These are phyloP conservation scores for Grallaria varia DNA, from an alignment of 2,113 vertebrate species.

Conservation along the genomic window DNA sequence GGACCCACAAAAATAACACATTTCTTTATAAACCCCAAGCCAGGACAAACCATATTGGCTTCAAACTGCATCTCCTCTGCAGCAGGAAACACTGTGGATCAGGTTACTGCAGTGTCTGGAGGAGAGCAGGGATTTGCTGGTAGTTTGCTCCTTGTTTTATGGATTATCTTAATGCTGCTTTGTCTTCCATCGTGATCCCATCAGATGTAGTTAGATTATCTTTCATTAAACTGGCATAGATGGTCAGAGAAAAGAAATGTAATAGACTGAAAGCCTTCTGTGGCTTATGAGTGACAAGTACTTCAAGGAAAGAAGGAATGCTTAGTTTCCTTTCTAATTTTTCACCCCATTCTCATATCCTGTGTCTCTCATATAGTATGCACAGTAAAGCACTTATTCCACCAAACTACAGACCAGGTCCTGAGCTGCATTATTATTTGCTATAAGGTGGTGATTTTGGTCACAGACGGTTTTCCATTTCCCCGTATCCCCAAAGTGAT, in stretches of 20 bases:
- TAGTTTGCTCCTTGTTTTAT: constrained; percentile 57
- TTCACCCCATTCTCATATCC: not conserved
- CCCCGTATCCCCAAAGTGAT: not conserved
- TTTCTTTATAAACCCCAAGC: constrained; percentile 25
- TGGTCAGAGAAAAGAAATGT: not conserved
- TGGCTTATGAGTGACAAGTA: not conserved
- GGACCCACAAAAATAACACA: constrained; percentile 15
- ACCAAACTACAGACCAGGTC: not conserved
- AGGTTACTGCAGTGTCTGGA: constrained; percentile 33
- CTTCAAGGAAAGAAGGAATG: not conserved
- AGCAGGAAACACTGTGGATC: constrained; percentile 8
- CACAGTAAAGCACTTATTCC: not conserved
- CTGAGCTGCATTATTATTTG: not conserved
- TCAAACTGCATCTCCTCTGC: constrained; percentile 20
- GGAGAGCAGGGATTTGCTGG: constrained; percentile 59
- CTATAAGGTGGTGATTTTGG: not conserved
- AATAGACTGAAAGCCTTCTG: not conserved
- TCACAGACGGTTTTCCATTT: not conserved
- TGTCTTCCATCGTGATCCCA: not conserved
- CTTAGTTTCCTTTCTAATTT: not conserved
- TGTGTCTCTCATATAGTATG: not conserved
- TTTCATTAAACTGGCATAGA: not conserved
- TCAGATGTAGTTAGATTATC: not conserved
- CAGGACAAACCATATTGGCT: constrained; percentile 46
- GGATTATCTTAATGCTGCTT: constrained; percentile 42